phyloP scores from a whole-genome alignment of 1,140 invertebrate genomes.

The Cepaea nemoralis region DNA sequence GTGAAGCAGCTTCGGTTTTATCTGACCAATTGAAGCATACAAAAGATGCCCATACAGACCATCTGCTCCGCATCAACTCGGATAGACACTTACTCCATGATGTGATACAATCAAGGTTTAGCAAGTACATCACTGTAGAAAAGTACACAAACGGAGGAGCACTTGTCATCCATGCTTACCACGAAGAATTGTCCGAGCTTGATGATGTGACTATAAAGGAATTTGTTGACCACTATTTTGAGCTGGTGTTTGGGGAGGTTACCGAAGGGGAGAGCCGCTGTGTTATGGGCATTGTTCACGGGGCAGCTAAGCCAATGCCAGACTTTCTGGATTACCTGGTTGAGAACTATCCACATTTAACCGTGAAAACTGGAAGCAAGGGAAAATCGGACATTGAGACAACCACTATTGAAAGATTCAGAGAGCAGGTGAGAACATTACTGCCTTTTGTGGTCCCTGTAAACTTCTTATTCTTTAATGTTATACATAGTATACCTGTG shows the following conservation, averaged over 20 bases:
- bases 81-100: neutral
- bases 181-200: conserved; percentile 90
- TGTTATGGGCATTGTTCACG: conserved; percentile 96
- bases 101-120: conserved; percentile 45
- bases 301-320: conserved; percentile 88
- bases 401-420: conserved; percentile 88
- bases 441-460: too few species aligned
- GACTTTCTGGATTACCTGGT: conserved; percentile 94
- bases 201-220: conserved; percentile 81
- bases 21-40: neutral
- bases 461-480: too few species aligned
- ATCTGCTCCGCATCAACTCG: neutral
- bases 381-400: conserved; percentile 93
- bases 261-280: conserved; percentile 75
- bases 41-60: neutral
- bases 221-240: conserved; percentile 90
- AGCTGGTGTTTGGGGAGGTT: conserved; percentile 75
- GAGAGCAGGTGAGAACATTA: conserved; percentile 84
- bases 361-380: conserved; percentile 92
- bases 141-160: conserved; percentile 96
- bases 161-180: conserved; percentile 90
- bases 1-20: neutral
- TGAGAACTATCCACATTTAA: conserved; percentile 84
- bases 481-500: too few species aligned
- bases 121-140: conserved; percentile 85